phyloP scores from a whole-genome alignment of 2,113 vertebrate genomes.

The Xiphophorus hellerii region DNA sequence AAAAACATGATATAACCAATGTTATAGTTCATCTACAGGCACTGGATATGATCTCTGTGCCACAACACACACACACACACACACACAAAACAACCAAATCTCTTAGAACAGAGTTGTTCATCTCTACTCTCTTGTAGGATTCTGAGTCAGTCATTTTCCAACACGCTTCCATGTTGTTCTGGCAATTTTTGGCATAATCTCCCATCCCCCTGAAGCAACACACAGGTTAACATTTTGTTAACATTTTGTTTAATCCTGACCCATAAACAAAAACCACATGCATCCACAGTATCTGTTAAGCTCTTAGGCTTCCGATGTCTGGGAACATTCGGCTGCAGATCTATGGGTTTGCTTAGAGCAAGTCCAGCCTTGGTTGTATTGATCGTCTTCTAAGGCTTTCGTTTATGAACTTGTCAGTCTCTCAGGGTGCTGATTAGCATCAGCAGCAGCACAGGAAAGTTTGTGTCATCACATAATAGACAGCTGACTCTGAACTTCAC shows the following conservation, averaged over 20 bases:
- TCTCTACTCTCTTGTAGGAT: conserved; percentile 19
- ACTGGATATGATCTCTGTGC: conserved; percentile 32
- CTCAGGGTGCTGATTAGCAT: conserved; percentile 49
- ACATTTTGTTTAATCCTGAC: conserved; percentile 9
- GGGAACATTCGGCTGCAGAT: conserved; percentile 42
- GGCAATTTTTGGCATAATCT: conserved; percentile 53
- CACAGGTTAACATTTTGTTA: neutral
- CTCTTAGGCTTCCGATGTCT: conserved; percentile 38
- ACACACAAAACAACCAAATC: conserved; percentile 28
- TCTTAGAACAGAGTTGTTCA: neutral
- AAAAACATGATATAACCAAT: conserved; percentile 25
- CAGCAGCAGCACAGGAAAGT: conserved; percentile 60
- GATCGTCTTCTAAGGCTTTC: conserved; percentile 36
- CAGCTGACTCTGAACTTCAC: conserved; percentile 52
- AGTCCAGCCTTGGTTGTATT: conserved; percentile 35
- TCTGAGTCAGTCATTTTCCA: conserved; percentile 44
- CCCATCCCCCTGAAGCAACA: conserved; percentile 7
- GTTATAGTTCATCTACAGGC: conserved; percentile 64
- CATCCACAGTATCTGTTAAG: conserved; percentile 40
- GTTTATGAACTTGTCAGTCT: conserved; percentile 9
- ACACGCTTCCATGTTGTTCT: conserved; percentile 32
- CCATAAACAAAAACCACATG: conserved; percentile 39
- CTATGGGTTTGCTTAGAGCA: conserved; percentile 29
- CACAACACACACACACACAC: conserved; percentile 1
- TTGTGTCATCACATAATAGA: conserved; percentile 61